phyloP scores from a whole-genome alignment of 2,888 invertebrate species.

The Halictus quadricinctus region DNA sequence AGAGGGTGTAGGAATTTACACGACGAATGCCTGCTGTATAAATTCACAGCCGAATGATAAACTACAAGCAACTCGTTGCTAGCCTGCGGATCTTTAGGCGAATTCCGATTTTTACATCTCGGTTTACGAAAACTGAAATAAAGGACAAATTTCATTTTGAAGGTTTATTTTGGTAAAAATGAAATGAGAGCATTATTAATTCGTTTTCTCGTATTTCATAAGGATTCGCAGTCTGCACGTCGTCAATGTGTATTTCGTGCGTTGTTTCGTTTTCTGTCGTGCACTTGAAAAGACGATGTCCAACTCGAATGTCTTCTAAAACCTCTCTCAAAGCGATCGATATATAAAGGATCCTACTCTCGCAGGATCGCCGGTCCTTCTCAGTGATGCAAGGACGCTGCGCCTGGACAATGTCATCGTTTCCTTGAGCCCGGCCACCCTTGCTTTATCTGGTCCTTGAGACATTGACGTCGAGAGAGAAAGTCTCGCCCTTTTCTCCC shows the following conservation, averaged over 20 bases:
- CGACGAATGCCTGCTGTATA: background rate
- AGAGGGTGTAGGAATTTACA: conserved; percentile 1
- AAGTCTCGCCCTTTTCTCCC: background rate
- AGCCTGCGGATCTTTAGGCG: background rate
- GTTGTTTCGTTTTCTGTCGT: background rate
- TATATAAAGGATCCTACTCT: background rate
- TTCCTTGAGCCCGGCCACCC: background rate
- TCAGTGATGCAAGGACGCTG: background rate
- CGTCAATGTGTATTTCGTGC: background rate
- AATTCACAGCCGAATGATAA: background rate
- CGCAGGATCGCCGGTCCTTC: background rate
- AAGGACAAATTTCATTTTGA: background rate
- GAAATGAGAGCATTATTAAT: background rate
- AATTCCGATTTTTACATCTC: background rate
- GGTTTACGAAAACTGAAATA: background rate
- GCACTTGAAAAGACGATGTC: background rate
- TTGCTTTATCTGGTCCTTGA: background rate
- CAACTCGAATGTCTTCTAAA: background rate
- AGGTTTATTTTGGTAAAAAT: background rate
- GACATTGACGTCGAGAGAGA: background rate
- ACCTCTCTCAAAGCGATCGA: background rate
- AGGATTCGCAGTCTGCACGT: background rate
- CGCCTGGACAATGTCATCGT: background rate
- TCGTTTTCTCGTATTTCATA: background rate
- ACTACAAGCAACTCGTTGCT: background rate